Base-by-base conservation (phyloP, 2,113 vertebrate species). In the Ictalurus furcatus region DNA sequence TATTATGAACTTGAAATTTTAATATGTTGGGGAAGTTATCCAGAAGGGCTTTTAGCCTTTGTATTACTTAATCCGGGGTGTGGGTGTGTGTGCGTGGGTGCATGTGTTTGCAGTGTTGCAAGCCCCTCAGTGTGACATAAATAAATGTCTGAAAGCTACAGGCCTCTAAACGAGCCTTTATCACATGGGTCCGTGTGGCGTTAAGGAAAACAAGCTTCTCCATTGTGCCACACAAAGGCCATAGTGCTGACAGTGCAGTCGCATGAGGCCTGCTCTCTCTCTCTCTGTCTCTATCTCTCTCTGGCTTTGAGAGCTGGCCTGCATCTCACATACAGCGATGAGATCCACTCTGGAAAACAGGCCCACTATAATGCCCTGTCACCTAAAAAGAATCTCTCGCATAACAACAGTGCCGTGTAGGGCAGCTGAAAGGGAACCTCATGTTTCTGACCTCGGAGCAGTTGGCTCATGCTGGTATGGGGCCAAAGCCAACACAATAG, bases 181-280 rank as follows among this genome's bases (percentile, higher is more conserved):
- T 95, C 94, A 95, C 94, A 96, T 96, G 94, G 92, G 92, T 89
- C 88, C 13, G 91, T 92, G 93, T 86, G 63, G 94, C 92, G 93
- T 96, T 95, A 95, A 95, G 93, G 93, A 96, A 95, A 96, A 96
- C 96, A 96, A 96, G 92, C 92, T 87, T 93, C 17, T 88, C 95
- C 92, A 95, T 96, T 96, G 95, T 96, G 93, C 87, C 90, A 83
- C 94, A 95, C 94, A 96, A 96, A 96, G 94, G 93, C 94, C 91
- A 34, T 89, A 94, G 94, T 96, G 95, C 96, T 96, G 96, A 96
- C 94, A 65, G 91, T 95, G 95, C 95, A 95, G 93, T 94, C 87
- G 92, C 93, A 93, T 92, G 92, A 93, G 94, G 93, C 94, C 85
- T 81, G 71, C 85, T 67, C 67, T 85, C 90, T 28, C 78, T 81